These are phyloP conservation scores for Myotis lucifugus DNA, from an alignment of 2,113 vertebrate species.

Conservation along the genomic window DNA sequence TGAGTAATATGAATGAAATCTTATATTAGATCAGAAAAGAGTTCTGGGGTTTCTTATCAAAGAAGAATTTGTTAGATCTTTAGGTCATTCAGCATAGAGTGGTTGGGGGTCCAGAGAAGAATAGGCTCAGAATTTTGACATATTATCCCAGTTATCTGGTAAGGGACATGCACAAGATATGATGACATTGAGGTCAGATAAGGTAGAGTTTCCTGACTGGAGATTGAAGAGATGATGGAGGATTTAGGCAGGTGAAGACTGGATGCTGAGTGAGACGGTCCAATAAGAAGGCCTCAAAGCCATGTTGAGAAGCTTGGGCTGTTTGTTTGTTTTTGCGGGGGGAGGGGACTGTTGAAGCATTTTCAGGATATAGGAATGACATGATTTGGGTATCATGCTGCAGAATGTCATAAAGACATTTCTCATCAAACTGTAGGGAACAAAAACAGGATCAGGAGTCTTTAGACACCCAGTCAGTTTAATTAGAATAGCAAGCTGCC, in stretches of 20 bases:
- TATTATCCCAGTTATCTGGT: neutral
- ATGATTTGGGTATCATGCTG: neutral
- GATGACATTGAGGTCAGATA: neutral
- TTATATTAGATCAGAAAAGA: neutral
- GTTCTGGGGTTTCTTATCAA: neutral
- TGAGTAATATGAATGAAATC: neutral
- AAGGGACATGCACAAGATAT: neutral
- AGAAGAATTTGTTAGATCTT: neutral
- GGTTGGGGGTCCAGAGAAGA: neutral
- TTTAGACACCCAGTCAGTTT: neutral
- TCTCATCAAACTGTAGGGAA: neutral
- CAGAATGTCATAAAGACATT: neutral
- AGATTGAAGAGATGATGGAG: neutral
- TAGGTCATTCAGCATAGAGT: neutral
- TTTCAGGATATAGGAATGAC: neutral
- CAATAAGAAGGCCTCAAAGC: neutral
- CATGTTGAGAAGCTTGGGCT: neutral
- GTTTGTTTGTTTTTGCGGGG: no score
- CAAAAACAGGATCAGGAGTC: neutral
- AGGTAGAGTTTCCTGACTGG: neutral
- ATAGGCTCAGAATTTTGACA: neutral
- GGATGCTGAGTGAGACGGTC: neutral
- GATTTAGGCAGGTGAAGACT: neutral
- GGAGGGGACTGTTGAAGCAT: neutral
- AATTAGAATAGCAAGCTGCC: neutral